Percentiles rank a stretch among this genome's conserved stretches.
Evolutionary conservation across 2,888 invertebrate species (phyloP).

Genomic region (Apotomis betuletana): DNA sequence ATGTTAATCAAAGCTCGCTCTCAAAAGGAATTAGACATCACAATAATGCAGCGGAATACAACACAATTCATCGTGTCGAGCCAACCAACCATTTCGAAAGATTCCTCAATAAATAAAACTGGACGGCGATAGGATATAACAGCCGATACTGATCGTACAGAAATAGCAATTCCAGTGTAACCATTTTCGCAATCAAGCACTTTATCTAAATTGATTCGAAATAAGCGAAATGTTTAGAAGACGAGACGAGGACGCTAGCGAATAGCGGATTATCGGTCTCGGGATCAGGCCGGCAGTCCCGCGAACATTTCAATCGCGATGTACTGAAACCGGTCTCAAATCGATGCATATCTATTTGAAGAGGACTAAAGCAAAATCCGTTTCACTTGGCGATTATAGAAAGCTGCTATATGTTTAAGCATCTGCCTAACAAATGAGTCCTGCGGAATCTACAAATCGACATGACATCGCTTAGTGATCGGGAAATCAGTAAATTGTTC

Average conservation of each 20-base stretch:
- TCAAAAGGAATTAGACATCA: constrained; percentile 40
- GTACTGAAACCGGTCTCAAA: constrained; percentile 66
- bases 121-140: constrained; percentile 47
- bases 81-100: constrained; percentile 13
- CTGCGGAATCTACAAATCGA: neutral
- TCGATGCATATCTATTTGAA: constrained; percentile 43
- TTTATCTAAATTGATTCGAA: constrained; percentile 75
- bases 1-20: constrained; percentile 40
- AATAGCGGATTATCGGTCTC: constrained; percentile 54
- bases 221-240: constrained; percentile 64
- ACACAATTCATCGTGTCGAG: constrained; percentile 8
- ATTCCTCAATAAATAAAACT: constrained; percentile 45
- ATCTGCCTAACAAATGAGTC: constrained; percentile 15
- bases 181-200: constrained; percentile 62
- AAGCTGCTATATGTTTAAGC: constrained; percentile 28
- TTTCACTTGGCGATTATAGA: constrained; percentile 14
- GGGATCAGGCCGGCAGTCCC: constrained; percentile 56
- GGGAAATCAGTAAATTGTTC: constrained; percentile 25
- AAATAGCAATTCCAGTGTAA: constrained; percentile 63
- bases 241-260: constrained; percentile 59
- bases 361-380: constrained; percentile 17
- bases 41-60: constrained; percentile 20
- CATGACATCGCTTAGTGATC: constrained; percentile 15
- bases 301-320: constrained; percentile 74
- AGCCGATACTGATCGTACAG: constrained; percentile 54